Conservation (phyloP, 2,888 invertebrate genomes). For the Venusia cambrica region DNA sequence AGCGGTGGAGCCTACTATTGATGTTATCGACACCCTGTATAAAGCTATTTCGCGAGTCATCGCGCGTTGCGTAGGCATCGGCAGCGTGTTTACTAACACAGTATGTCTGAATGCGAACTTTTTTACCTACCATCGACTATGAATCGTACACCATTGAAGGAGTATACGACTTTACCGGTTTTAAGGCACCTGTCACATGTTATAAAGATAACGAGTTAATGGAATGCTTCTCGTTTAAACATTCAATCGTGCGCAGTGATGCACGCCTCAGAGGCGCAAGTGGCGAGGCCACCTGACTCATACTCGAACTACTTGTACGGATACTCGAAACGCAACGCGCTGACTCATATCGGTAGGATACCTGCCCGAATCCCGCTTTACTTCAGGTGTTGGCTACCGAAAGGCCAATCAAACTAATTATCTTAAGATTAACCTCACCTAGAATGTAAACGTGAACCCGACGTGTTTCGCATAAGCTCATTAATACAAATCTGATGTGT, state of each 20-base stretch:
- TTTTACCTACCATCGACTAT: constrained; percentile 46
- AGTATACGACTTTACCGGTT: constrained; percentile 54
- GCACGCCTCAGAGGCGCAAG: constrained; percentile 3
- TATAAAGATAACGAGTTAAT: constrained; percentile 49
- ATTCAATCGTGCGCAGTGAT: constrained; percentile 10
- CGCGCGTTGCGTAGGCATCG: constrained; percentile 41
- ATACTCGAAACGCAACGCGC: too few relatives aligned
- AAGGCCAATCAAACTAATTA: too few relatives aligned
- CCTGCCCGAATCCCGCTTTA: too few relatives aligned
- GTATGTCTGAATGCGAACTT: constrained; percentile 51
- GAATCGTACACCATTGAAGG: constrained; percentile 57
- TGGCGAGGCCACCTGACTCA: neutral
- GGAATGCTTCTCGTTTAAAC: constrained; percentile 34
- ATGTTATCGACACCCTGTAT: constrained; percentile 13
- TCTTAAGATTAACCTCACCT: too few relatives aligned
- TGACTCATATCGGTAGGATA: too few relatives aligned
- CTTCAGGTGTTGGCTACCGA: too few relatives aligned
- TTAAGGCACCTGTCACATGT: constrained; percentile 62
- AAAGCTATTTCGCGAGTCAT: constrained; percentile 32
- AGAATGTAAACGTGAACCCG: too few relatives aligned
- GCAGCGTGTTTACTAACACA: constrained; percentile 54
- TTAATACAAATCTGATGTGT: too few relatives aligned
- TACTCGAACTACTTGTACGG: too few relatives aligned
- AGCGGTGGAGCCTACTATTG: too few relatives aligned
- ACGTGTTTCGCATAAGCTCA: too few relatives aligned